phyloP scores from a whole-genome alignment of 2,888 invertebrate species.

The Drosophila ochracea region DNA sequence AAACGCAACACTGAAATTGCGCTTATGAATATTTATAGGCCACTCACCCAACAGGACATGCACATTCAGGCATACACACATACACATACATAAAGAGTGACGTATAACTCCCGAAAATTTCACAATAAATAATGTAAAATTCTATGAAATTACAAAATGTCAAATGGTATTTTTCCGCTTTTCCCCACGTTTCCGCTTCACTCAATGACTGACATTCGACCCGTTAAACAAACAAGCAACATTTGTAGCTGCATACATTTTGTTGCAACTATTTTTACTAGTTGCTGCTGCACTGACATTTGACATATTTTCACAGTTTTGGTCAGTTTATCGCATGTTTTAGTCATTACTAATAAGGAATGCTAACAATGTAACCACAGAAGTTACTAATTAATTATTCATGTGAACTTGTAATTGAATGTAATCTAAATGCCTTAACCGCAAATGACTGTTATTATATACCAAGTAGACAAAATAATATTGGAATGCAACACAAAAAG shows the following conservation, averaged over 20 bases:
- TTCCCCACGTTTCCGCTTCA: background rate
- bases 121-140: conserved; percentile 78
- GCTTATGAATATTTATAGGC: conserved; percentile 78
- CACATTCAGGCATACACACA: background rate
- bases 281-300: conserved; percentile 26
- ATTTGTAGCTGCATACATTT: conserved; percentile 19
- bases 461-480: conserved; percentile 40
- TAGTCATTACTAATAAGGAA: background rate
- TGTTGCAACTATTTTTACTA: background rate
- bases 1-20: conserved; percentile 53
- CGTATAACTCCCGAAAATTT: conserved; percentile 13
- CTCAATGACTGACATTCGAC: conserved; percentile 27
- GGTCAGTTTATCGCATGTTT: conserved; percentile 28
- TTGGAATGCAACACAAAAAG: conserved; percentile 29
- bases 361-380: background rate
- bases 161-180: conserved; percentile 62
- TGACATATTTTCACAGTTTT: conserved; percentile 36
- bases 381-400: conserved; percentile 20
- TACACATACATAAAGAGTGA: conserved; percentile 6
- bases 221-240: conserved; percentile 38
- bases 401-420: conserved; percentile 53
- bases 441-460: conserved; percentile 63
- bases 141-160: conserved; percentile 79
- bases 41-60: conserved; percentile 33
- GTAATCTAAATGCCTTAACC: conserved; percentile 52